Evolutionary conservation across 2,888 invertebrate species (phyloP).

Genomic region (Erebia palarica): DNA sequence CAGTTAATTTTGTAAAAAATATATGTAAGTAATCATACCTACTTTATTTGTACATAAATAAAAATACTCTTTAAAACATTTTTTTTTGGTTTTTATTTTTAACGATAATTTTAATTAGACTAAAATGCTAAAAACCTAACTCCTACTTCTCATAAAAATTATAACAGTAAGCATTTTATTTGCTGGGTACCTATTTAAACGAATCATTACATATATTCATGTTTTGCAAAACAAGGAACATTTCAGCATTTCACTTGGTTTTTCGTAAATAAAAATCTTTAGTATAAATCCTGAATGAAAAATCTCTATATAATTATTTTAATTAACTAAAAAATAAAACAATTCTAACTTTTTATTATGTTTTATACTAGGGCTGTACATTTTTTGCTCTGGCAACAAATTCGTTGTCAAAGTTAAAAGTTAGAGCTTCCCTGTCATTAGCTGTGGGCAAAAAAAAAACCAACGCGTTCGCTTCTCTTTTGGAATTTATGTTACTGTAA

Average conservation of each 20-base stretch:
- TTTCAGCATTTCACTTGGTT: too few relatives aligned
- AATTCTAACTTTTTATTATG: too few relatives aligned
- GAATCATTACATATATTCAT: too few relatives aligned
- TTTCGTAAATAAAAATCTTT: too few relatives aligned
- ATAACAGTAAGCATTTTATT: too few relatives aligned
- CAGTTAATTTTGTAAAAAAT: neutral
- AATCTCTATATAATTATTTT: too few relatives aligned
- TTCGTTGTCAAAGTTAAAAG: slow-evolving; percentile 64
- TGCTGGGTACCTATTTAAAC: too few relatives aligned
- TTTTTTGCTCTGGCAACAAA: slow-evolving; percentile 53
- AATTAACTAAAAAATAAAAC: too few relatives aligned
- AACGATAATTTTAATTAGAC: neutral
- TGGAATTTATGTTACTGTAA: slow-evolving; percentile 82
- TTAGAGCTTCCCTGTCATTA: slow-evolving; percentile 74
- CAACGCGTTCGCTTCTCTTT: slow-evolving; percentile 79
- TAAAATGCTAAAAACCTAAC: too few relatives aligned
- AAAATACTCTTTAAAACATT: neutral
- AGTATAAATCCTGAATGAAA: too few relatives aligned
- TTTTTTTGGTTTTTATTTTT: neutral
- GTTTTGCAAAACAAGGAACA: too few relatives aligned
- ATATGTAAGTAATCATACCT: neutral
- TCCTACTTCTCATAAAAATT: too few relatives aligned
- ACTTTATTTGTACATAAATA: neutral
- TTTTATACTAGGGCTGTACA: neutral
- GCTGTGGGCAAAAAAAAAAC: slow-evolving; percentile 71